phyloP scores from a whole-genome alignment of 2,113 vertebrate genomes.

The Cephalopterus ornatus region DNA sequence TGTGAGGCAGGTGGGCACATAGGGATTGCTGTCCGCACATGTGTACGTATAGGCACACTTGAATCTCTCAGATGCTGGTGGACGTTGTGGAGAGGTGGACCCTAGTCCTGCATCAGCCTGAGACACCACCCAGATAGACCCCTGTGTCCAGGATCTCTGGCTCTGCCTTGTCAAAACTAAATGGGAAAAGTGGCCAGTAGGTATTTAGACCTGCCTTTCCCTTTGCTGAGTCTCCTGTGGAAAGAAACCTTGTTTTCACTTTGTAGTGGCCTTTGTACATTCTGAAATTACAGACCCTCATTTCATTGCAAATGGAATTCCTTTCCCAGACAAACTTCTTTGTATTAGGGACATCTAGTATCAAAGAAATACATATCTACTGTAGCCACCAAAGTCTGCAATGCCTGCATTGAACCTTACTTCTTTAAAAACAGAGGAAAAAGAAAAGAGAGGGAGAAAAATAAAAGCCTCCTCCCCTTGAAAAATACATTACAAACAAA shows the following conservation, averaged over 20 bases:
- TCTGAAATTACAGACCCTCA: constrained; percentile 70
- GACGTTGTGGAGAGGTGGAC: background rate
- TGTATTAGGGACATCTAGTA: constrained; percentile 69
- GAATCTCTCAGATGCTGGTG: background rate
- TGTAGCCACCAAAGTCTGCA: constrained; percentile 91
- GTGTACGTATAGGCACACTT: accelerated
- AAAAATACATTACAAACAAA: constrained; percentile 3
- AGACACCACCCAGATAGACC: background rate
- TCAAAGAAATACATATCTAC: constrained; percentile 79
- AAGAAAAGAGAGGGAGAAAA: constrained; percentile 46
- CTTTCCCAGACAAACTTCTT: constrained; percentile 60
- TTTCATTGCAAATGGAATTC: constrained; percentile 62
- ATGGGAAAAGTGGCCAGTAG: background rate
- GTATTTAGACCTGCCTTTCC: background rate
- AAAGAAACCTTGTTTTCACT: constrained; percentile 73
- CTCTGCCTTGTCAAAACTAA: background rate
- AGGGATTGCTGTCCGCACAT: accelerated
- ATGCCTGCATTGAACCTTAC: constrained; percentile 85
- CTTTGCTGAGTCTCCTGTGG: constrained; percentile 14
- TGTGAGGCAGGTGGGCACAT: accelerated
- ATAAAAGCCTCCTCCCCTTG: constrained; percentile 23
- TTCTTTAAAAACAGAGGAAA: constrained; percentile 76
- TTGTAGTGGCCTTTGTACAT: constrained; percentile 93
- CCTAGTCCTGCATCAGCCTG: background rate
- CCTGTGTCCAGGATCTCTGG: background rate